phyloP scores from a whole-genome alignment of 2,797 vertebrate species.

The Lophotriccus pileatus region DNA sequence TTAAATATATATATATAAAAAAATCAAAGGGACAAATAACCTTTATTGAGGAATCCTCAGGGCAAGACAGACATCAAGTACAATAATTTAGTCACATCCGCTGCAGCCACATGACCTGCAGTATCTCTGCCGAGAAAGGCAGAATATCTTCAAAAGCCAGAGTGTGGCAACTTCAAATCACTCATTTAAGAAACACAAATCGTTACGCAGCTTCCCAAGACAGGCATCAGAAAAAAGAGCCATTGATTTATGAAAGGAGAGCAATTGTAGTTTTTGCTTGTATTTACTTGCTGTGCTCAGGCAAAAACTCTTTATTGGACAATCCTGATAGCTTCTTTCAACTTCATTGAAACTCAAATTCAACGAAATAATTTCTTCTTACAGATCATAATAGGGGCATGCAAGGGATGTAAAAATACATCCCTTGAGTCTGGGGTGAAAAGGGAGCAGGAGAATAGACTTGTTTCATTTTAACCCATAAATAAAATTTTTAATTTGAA shows the following conservation, averaged over 20 bases:
- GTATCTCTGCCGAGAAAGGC: background rate
- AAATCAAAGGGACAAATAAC: background rate
- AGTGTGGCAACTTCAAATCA: background rate
- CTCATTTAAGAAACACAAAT: background rate
- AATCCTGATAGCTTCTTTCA: background rate
- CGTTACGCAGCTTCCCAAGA: background rate
- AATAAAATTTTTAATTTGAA: background rate
- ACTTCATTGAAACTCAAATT: background rate
- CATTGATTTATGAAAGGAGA: background rate
- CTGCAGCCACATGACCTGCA: background rate
- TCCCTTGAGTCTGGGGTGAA: background rate
- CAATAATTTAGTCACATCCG: background rate
- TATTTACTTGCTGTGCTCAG: background rate
- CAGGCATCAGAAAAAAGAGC: background rate
- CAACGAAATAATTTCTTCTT: background rate
- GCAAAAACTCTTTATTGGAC: background rate
- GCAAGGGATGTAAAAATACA: background rate
- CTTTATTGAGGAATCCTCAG: background rate
- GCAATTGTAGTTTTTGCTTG: background rate
- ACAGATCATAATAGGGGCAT: background rate
- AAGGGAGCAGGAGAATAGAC: background rate
- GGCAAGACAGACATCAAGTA: background rate
- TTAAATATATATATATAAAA: background rate
- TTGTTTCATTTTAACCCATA: background rate
- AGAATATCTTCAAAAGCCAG: background rate